Base-by-base conservation (phyloP, 2,113 vertebrate genomes). In the Mustelus asterias region DNA sequence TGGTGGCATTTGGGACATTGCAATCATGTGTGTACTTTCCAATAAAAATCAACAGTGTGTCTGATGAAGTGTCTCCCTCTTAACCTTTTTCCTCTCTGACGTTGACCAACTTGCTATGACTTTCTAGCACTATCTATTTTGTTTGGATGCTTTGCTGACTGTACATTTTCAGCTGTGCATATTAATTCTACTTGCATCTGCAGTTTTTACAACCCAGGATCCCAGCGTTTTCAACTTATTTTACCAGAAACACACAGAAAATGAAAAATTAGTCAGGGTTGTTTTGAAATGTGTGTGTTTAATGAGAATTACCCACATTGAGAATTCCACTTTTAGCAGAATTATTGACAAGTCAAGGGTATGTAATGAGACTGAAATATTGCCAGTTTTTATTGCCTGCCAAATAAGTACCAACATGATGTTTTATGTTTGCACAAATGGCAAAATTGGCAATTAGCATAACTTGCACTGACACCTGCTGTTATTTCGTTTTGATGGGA, bases 391-490 rank as follows among this genome's bases (percentile, higher is more conserved):
- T 76, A 95, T 48, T 72, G 69, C 65, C 41, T 72, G 69, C 94
- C 60, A 37, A 60, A n/a, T 95, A 95, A 95, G 63, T 95, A 72
- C 37, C 72, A 70, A 44, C 37, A 48, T 16, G 58, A 60, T 33
- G 26, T 48, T 54, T 90, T 90, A 60, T 60, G 65, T 95, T 95
- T 95, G 94, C 69, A 72, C 94, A 95, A 72, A 70, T 95, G 22
- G 67, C 93, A 70, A 95, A 93, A 93, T 93, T 93, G 89, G 89
- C 89, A 93, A 95, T 72, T 95, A 54, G 67, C 10, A 29, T 94
- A 95, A 44, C 24, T 72, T 95, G 22, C 94, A 95, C 37, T 54
- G 37, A 95, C 89, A 93, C 63, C 69, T 95, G 67, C 41, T 95
- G 94, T 54, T 95, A 72, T 72, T 29, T 95, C 67, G 26, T 72